A percentile compares a stretch with the other conserved stretches of the same genome.
Conservation (phyloP, 2,888 invertebrate genomes). For the Diarsia rubi region DNA sequence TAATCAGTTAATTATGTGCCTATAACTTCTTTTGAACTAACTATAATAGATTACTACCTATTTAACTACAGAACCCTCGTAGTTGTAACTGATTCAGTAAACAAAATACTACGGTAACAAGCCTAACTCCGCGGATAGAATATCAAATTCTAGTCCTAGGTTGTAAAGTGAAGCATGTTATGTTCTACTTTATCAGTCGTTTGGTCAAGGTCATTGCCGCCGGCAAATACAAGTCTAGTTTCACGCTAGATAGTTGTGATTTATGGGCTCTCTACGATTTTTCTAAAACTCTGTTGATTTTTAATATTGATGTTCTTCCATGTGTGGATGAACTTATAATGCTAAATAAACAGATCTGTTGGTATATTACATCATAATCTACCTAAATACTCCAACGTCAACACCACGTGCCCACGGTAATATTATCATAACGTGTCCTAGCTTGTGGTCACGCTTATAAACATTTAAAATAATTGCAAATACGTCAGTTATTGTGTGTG, state of each 20-base stretch:
- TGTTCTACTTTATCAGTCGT: conserved; percentile 46
- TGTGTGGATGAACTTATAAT: not conserved
- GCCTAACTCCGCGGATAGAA: conserved; percentile 15
- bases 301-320: not conserved
- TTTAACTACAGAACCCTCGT: not conserved
- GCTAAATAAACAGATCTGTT: conserved; percentile 3
- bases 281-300: not conserved
- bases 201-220: conserved; percentile 49
- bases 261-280: not conserved
- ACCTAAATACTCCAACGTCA: not conserved
- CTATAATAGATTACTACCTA: not conserved
- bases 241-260: conserved; percentile 9
- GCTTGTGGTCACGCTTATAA: not conserved
- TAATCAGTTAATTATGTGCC: not conserved
- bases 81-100: not conserved
- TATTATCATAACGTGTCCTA: not conserved
- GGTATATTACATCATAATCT: not conserved
- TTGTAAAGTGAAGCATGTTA: conserved; percentile 36
- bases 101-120: conserved; percentile 11
- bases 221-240: conserved; percentile 29
- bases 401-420: conserved; percentile 13
- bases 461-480: conserved; percentile 7
- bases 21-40: not conserved
- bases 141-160: conserved; percentile 35
- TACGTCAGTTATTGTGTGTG: conserved; percentile 26